These are phyloP conservation scores for Coregonus sp. DNA, from an alignment of 2,797 vertebrate genomes.

Conservation along the genomic window DNA sequence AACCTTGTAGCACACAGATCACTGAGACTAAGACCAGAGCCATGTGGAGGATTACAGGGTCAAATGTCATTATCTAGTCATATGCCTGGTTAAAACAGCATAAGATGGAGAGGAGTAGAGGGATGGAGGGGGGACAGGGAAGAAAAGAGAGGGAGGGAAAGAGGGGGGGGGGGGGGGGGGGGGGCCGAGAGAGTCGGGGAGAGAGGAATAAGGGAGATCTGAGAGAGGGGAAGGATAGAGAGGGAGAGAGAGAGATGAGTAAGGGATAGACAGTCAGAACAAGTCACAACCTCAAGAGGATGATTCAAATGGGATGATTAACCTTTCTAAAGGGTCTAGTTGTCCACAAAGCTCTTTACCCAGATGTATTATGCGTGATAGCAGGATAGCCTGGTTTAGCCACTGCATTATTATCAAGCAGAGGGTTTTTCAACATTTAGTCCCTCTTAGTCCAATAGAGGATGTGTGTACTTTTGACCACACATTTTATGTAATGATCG, in stretches of 20 bases:
- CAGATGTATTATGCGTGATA: not conserved
- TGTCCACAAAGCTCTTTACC: slow-evolving; percentile 2
- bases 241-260: not conserved
- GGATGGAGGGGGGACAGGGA: not conserved
- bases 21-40: not conserved
- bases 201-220: not conserved
- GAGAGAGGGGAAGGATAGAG: not conserved
- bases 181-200: not conserved
- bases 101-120: not conserved
- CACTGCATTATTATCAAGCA: not conserved
- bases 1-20: not conserved
- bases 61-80: not conserved
- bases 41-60: not conserved
- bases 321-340: slow-evolving; percentile 6
- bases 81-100: not conserved
- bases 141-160: not conserved
- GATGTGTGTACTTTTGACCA: not conserved
- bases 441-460: not conserved
- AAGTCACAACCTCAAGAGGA: slow-evolving; percentile 4
- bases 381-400: not conserved
- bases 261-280: not conserved
- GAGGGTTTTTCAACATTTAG: slow-evolving; percentile 4
- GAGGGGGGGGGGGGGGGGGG: too few relatives aligned
- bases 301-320: not conserved
- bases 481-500: not conserved